Percentiles rank a stretch among this genome's conserved stretches.
These are phyloP conservation scores for Myiagra hebetior DNA, from an alignment of 2,113 vertebrate genomes.

Conservation along the genomic window DNA sequence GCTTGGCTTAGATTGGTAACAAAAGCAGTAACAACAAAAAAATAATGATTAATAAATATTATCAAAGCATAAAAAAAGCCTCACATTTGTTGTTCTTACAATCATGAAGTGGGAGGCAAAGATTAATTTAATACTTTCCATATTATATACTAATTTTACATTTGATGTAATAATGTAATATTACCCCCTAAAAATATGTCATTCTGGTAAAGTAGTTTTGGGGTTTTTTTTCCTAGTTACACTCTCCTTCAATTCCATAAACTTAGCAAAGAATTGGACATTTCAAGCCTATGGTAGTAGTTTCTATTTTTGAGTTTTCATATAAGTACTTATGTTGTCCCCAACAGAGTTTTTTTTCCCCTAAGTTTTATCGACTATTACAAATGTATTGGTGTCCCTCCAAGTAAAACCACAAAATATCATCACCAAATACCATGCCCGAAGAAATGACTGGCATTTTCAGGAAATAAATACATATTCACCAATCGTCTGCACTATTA, in stretches of 20 bases:
- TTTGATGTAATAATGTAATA: background rate
- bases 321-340: background rate
- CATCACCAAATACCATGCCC: background rate
- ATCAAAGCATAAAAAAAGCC: background rate
- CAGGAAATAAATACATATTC: background rate
- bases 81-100: background rate
- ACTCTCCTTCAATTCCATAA: background rate
- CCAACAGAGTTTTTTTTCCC: background rate
- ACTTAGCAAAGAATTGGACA: background rate
- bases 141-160: background rate
- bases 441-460: background rate
- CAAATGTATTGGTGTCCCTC: background rate
- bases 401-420: background rate
- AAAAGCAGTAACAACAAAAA: slow-evolving; percentile 41
- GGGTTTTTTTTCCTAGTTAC: background rate
- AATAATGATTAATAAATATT: slow-evolving; percentile 36
- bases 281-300: background rate
- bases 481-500: background rate
- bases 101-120: background rate
- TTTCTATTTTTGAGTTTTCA: background rate
- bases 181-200: background rate
- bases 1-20: slow-evolving; percentile 82
- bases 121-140: background rate
- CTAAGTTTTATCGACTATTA: background rate
- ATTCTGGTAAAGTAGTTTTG: background rate